Percentiles rank a stretch among this genome's conserved stretches.
These are phyloP conservation scores for Scolopax bukidnonensis DNA, from an alignment of 2,797 vertebrate species.

Conservation along the genomic window DNA sequence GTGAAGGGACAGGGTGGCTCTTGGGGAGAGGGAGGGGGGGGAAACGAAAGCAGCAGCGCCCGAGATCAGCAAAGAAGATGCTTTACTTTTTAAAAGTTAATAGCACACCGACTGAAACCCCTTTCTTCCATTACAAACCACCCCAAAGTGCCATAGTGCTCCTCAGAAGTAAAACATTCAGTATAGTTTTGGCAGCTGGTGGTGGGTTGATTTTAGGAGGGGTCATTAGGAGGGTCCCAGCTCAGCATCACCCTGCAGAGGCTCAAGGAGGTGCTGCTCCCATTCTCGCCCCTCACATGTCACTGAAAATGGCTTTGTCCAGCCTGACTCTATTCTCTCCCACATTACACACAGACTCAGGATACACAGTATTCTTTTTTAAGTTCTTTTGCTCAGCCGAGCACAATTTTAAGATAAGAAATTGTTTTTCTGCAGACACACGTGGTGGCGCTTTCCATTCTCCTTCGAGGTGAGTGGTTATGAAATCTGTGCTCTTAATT, in stretches of 20 bases:
- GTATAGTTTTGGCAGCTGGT: neutral
- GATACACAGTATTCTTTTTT: slow-evolving; percentile 43
- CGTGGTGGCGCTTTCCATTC: slow-evolving; percentile 19
- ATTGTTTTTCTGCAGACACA: slow-evolving; percentile 39
- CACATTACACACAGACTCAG: neutral
- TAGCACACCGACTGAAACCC: neutral
- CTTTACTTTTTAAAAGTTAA: neutral
- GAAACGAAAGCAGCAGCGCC: neutral
- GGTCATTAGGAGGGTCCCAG: neutral
- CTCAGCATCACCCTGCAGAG: neutral
- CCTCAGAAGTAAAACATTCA: neutral
- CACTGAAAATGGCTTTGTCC: neutral
- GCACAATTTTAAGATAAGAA: slow-evolving; percentile 37
- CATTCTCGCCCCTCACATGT: neutral
- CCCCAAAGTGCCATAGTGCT: fast-evolving
- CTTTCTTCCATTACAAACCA: neutral
- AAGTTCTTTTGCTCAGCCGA: slow-evolving; percentile 74
- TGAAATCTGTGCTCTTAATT: slow-evolving; percentile 57
- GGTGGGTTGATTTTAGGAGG: neutral
- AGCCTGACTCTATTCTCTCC: neutral
- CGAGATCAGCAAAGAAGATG: neutral
- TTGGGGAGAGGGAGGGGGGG: neutral
- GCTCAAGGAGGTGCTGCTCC: neutral
- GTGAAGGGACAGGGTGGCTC: neutral
- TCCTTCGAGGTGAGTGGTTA: slow-evolving; percentile 55